Evolutionary conservation across 2,113 vertebrate species (phyloP).

Genomic region (Hymenochirus boettgeri): DNA sequence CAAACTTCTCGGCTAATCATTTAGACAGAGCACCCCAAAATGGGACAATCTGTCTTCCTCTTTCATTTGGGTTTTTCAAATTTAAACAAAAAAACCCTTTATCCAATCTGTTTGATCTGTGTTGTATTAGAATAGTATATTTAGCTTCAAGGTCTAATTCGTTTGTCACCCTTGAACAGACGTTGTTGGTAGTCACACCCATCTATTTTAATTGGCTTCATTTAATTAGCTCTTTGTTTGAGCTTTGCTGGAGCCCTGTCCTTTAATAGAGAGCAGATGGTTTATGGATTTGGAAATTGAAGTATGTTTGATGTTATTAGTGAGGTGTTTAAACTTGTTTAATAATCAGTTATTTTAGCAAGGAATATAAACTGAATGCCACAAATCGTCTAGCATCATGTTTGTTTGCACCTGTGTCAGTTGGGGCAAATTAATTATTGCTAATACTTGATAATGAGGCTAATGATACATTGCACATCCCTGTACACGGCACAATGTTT

Average conservation of each 20-base stretch:
- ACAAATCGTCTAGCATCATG: not conserved
- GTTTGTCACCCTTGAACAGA: constrained; percentile 4
- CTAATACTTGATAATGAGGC: too few species aligned
- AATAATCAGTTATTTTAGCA: not conserved
- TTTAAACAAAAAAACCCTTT: too few species aligned
- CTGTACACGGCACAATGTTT: too few species aligned
- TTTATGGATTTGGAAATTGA: constrained; percentile 28
- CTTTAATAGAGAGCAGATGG: constrained; percentile 32
- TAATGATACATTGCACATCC: too few species aligned
- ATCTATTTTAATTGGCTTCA: not conserved
- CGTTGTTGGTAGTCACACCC: constrained; percentile 7
- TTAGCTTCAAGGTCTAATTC: too few species aligned
- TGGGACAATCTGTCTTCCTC: too few species aligned
- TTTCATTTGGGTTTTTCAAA: too few species aligned
- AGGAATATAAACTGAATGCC: not conserved
- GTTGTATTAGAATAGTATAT: too few species aligned
- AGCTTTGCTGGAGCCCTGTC: constrained; percentile 5
- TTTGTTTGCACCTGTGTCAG: not conserved
- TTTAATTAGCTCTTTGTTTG: constrained; percentile 28
- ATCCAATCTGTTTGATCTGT: too few species aligned
- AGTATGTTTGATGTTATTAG: constrained; percentile 8
- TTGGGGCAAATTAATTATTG: not conserved
- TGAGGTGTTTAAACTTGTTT: not conserved
- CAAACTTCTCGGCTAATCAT: too few species aligned
- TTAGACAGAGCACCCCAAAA: too few species aligned